phyloP scores from a whole-genome alignment of 2,113 vertebrate genomes.

The Condylura cristata region DNA sequence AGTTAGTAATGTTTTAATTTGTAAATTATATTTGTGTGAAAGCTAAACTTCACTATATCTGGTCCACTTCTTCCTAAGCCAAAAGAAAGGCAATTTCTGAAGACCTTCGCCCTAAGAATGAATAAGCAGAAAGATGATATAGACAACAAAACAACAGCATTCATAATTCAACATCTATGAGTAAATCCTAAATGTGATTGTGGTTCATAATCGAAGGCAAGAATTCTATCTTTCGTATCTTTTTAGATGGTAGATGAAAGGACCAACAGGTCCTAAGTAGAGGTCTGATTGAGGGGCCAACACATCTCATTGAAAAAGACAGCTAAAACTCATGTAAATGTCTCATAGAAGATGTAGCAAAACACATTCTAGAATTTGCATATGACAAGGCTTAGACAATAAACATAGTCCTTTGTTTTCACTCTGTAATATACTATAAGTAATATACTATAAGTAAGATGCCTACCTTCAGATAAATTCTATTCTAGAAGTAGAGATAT shows the following conservation, averaged over 20 bases:
- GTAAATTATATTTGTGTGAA: conserved; percentile 1
- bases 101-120: not conserved
- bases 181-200: not conserved
- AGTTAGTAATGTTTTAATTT: conserved; percentile 14
- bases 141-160: not conserved
- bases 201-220: conserved; percentile 19
- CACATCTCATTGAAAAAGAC: not conserved
- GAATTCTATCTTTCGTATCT: not conserved
- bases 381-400: not conserved
- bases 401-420: not conserved
- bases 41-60: conserved; percentile 5
- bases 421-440: not conserved
- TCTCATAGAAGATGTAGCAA: not conserved
- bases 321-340: not conserved
- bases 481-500: not conserved
- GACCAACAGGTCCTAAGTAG: not conserved
- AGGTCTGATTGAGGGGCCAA: not conserved
- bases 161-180: conserved; percentile 10
- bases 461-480: not conserved
- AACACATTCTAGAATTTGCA: not conserved
- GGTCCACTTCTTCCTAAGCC: not conserved
- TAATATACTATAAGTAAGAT: no score
- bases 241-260: not conserved
- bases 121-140: conserved; percentile 4
- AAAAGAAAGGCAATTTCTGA: not conserved